Percentiles rank a stretch among this genome's conserved stretches.
Evolutionary conservation across 2,113 vertebrate species (phyloP).

Genomic region (Oreochromis spilurus): DNA sequence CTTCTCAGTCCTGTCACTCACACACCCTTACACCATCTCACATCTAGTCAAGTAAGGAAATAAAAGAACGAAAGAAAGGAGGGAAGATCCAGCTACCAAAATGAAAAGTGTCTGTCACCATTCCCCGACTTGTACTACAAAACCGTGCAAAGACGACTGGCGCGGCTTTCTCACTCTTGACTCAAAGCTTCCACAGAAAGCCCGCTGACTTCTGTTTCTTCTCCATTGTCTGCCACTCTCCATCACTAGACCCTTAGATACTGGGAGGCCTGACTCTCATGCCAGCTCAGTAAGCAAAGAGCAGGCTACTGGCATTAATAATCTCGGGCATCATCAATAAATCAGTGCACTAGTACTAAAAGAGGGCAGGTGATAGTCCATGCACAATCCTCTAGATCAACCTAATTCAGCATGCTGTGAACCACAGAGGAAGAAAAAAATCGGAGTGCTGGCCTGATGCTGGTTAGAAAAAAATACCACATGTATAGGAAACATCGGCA

Average conservation of each 20-base stretch:
- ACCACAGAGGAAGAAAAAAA: neutral
- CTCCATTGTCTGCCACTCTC: neutral
- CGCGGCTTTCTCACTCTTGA: neutral
- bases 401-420: slow-evolving; percentile 23
- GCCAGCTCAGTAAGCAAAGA: neutral
- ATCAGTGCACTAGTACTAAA: slow-evolving; percentile 31
- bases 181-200: neutral
- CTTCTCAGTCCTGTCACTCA: neutral
- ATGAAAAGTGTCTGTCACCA: neutral
- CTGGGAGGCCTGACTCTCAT: neutral
- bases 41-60: neutral
- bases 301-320: slow-evolving; percentile 29
- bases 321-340: slow-evolving; percentile 54
- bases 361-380: slow-evolving; percentile 31
- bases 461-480: neutral
- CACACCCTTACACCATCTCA: neutral
- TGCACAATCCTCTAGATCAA: slow-evolving; percentile 29
- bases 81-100: neutral
- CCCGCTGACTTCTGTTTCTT: neutral
- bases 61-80: neutral
- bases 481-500: neutral
- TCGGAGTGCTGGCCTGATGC: neutral
- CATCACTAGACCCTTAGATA: neutral
- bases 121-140: neutral
- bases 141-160: neutral